Evolutionary conservation across 1,140 invertebrate species (phyloP).

Genomic region (Aphaenogaster rudis): DNA sequence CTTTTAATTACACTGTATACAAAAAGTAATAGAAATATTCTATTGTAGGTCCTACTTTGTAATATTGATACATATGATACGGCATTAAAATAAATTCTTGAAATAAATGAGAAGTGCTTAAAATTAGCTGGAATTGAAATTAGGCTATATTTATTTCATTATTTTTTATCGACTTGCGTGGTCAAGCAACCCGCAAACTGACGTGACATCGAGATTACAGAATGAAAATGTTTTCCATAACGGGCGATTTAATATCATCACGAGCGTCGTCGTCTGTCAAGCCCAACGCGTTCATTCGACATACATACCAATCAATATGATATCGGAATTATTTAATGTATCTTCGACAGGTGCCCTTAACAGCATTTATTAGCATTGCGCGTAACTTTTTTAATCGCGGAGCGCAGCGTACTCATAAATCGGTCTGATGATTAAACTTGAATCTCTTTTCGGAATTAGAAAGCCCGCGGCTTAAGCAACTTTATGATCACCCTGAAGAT

Average conservation of each 20-base stretch:
- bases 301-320: conserved; percentile 41
- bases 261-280: conserved; percentile 47
- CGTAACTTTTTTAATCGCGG: conserved; percentile 42
- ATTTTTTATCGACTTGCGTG: conserved; percentile 36
- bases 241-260: conserved; percentile 55
- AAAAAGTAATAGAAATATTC: not conserved
- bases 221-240: conserved; percentile 64
- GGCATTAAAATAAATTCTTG: not conserved
- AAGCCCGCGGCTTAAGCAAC: conserved; percentile 61
- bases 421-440: conserved; percentile 65
- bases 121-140: conserved; percentile 12
- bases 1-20: not conserved
- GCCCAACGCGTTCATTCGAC: conserved; percentile 25
- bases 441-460: conserved; percentile 60
- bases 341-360: conserved; percentile 45
- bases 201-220: conserved; percentile 50
- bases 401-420: conserved; percentile 54
- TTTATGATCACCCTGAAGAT: conserved; percentile 67
- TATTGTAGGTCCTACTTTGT: not conserved
- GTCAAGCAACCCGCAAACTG: conserved; percentile 7
- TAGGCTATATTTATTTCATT: conserved; percentile 35
- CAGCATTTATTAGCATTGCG: conserved; percentile 44
- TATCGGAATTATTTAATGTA: conserved; percentile 53
- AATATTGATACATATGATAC: not conserved
- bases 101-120: not conserved